These are phyloP conservation scores for Atrina japonica DNA, from an alignment of 2,888 invertebrate species.

Conservation along the genomic window DNA sequence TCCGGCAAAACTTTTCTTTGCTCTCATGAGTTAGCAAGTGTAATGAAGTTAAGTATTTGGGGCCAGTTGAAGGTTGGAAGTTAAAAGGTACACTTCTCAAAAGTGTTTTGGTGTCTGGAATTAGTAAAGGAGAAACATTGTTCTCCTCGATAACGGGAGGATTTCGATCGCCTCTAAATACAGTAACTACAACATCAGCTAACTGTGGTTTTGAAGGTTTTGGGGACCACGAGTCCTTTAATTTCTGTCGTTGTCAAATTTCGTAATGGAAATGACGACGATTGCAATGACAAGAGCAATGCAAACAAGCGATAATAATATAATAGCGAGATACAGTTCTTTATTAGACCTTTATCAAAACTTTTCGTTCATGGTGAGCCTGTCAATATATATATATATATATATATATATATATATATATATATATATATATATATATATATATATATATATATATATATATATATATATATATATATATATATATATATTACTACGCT, in stretches of 20 bases:
- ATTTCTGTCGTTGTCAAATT: slow-evolving; percentile 40
- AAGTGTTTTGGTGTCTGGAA: slow-evolving; percentile 48
- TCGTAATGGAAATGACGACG: neutral
- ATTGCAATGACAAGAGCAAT: slow-evolving; percentile 1
- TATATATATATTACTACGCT: no score
- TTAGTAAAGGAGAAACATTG: slow-evolving; percentile 62
- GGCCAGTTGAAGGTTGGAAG: slow-evolving; percentile 52
- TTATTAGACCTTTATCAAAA: no score
- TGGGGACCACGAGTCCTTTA: slow-evolving; percentile 20
- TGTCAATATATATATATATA: no score
- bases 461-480: no score
- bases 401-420: no score
- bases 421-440: no score
- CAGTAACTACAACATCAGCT: slow-evolving; percentile 59
- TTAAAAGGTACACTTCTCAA: slow-evolving; percentile 50
- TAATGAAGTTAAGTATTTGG: slow-evolving; percentile 41
- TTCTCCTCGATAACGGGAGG: slow-evolving; percentile 64
- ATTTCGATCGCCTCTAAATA: slow-evolving; percentile 61
- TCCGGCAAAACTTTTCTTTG: slow-evolving; percentile 51
- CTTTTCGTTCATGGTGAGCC: no score
- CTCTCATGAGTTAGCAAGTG: slow-evolving; percentile 32
- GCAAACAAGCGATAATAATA: neutral
- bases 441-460: no score
- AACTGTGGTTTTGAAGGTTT: slow-evolving; percentile 46
- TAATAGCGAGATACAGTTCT: no score